These are phyloP conservation scores for Amphiprion ocellaris DNA, from an alignment of 2,113 vertebrate genomes.

Conservation along the genomic window DNA sequence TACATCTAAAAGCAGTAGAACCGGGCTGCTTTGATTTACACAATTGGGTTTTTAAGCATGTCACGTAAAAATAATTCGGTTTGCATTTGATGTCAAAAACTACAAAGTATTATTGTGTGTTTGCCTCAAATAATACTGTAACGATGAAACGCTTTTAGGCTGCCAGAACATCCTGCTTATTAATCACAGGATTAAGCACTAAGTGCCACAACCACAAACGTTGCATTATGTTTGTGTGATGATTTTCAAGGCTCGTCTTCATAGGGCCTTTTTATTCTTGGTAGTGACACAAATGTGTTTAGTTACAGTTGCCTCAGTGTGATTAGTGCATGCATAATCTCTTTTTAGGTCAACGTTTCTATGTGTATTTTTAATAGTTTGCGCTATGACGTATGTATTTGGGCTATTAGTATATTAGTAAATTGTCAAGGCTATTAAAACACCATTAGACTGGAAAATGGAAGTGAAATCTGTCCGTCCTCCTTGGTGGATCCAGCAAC, in stretches of 20 bases:
- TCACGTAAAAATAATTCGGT: constrained; percentile 12
- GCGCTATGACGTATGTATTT: not conserved
- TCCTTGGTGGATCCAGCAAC: not conserved
- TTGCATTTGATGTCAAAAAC: constrained; percentile 15
- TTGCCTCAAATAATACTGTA: not conserved
- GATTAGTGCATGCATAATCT: not conserved
- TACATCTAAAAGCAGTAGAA: constrained; percentile 18
- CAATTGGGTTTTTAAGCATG: not conserved
- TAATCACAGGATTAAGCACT: constrained; percentile 19
- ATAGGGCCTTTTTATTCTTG: not conserved
- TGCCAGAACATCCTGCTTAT: constrained; percentile 12
- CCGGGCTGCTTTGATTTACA: not conserved
- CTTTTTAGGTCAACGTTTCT: not conserved
- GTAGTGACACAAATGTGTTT: not conserved
- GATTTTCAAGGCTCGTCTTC: constrained; percentile 7
- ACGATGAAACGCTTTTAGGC: constrained; percentile 12
- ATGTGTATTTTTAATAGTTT: constrained; percentile 1
- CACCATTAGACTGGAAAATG: not conserved
- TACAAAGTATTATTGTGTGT: not conserved
- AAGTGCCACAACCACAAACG: constrained; percentile 29
- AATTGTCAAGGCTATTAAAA: not conserved
- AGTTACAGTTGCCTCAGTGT: constrained; percentile 2
- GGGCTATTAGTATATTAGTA: not conserved
- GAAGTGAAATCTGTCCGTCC: not conserved
- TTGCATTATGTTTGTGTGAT: constrained; percentile 12